Evolutionary conservation across 2,797 vertebrate genomes (phyloP).

Genomic region (Cyclopterus lumpus): DNA sequence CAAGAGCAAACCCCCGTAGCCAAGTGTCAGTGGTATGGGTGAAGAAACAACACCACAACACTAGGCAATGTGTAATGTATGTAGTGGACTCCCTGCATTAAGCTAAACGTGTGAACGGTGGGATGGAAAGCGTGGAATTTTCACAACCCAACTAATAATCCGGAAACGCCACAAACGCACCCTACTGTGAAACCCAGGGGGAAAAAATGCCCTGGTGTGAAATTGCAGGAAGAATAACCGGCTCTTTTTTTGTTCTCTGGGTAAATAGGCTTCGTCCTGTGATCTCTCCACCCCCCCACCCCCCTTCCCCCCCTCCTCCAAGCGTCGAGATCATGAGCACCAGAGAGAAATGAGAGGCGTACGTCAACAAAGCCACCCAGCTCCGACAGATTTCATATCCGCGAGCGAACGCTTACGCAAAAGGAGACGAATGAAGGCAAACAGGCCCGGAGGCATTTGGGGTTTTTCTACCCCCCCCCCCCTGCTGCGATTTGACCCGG

Average conservation of each 20-base stretch:
- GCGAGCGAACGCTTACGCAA: conserved; percentile 24
- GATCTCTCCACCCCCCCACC: conserved; percentile 25
- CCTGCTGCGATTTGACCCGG: conserved; percentile 61
- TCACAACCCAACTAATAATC: conserved; percentile 26
- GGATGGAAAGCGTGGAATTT: conserved; percentile 4
- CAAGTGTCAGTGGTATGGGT: background rate
- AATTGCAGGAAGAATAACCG: conserved; percentile 56
- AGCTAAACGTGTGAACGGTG: conserved; percentile 12
- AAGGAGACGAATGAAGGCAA: conserved; percentile 41
- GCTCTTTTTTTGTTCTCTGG: conserved; percentile 41
- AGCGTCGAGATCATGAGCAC: conserved; percentile 31
- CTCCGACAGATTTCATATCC: conserved; percentile 59
- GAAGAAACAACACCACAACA: background rate
- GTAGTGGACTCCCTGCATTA: background rate
- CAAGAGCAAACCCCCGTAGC: background rate
- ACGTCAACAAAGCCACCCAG: conserved; percentile 53
- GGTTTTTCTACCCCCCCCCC: conserved; percentile 45
- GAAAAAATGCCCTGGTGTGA: conserved; percentile 30
- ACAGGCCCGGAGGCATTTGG: conserved; percentile 53
- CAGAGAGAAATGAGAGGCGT: conserved; percentile 35
- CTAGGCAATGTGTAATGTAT: background rate
- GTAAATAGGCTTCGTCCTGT: conserved; percentile 42
- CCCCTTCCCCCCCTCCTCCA: background rate
- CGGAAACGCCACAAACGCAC: conserved; percentile 1
- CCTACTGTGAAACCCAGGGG: conserved; percentile 26